Conservation (phyloP, 2,797 vertebrate genomes). For the Arctocebus calabarensis region DNA sequence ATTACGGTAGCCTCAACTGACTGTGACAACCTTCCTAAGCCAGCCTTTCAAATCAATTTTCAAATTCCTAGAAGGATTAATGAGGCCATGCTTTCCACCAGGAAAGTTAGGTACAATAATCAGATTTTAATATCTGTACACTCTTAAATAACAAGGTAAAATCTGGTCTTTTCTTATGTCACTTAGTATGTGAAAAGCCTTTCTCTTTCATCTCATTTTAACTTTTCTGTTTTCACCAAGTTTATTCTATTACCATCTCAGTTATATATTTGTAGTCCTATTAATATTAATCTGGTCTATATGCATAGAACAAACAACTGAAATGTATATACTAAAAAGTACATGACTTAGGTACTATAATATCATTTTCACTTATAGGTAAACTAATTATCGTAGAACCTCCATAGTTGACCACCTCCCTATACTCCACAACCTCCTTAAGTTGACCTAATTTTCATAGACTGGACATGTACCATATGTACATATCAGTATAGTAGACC, state of each 20-base stretch:
- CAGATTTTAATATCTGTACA: background rate
- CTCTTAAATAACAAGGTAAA: background rate
- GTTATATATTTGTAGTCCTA: background rate
- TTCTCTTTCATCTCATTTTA: background rate
- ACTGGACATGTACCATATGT: too few species aligned
- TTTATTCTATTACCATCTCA: background rate
- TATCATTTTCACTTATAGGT: background rate
- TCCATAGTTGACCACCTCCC: too few species aligned
- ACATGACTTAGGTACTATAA: background rate
- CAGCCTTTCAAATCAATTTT: constrained; percentile 17
- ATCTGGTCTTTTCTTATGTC: background rate
- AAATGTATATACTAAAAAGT: background rate
- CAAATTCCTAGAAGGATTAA: background rate
- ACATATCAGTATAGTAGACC: too few species aligned
- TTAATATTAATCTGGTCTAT: background rate
- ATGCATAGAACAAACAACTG: background rate
- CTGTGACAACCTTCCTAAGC: background rate
- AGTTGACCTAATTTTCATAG: too few species aligned
- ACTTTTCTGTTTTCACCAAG: background rate
- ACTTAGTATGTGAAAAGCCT: background rate
- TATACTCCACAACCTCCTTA: too few species aligned
- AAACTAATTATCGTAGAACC: background rate
- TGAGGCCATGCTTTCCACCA: background rate
- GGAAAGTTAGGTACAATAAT: background rate
- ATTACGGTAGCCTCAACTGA: background rate